Evolutionary conservation across 2,113 vertebrate genomes (phyloP), one percentile per base, ranked within the genome.

Genomic region (Tenrec ecaudatus): DNA sequence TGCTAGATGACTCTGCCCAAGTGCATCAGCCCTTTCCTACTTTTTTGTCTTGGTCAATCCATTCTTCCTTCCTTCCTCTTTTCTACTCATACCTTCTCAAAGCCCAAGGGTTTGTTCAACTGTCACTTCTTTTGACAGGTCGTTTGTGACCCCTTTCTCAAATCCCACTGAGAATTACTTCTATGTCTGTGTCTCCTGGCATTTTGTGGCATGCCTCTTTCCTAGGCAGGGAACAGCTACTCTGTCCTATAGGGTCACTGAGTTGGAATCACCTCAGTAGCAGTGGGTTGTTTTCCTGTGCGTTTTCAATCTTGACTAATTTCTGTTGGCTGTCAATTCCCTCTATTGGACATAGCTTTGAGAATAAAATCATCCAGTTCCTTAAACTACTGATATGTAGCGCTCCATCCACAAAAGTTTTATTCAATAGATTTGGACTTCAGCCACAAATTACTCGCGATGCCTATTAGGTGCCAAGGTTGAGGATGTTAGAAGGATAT

Each of bases 401-500:
- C 27, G n/a, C 12, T 57, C 27, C 22, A 82, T 73, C 71, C 57
- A 82, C 79, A 57, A 88, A 77, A 89, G 4, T 92, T 25, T 75
- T 92, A 82, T 47, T 90, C 38, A 86, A 16, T 23, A 89, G 16
- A 77, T 82, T 82, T 88, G 23, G 64, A 36, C 29, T 25, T 82
- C 57, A 57, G 17, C 17, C 12, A 43, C 43, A 86, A 77, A 84
- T 58, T 64, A 23, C 20, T 75, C 47, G 38, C 19, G 20, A 84
- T 33, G 81, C 38, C 31, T 91, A 47, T 22, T 83, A 16, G 60
- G 29, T 27, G 33, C 79, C 77, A 90, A 25, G 10, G 16, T 89
- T 87, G 43, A 95, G 75, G 58, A 95, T 71, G 19, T 27, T 53
- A 86, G 27, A 40, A 92, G 27, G 64, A 73, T 64, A 90, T 22